phyloP scores from a whole-genome alignment of 1,140 invertebrate species.

The Oedothorax gibbosus region DNA sequence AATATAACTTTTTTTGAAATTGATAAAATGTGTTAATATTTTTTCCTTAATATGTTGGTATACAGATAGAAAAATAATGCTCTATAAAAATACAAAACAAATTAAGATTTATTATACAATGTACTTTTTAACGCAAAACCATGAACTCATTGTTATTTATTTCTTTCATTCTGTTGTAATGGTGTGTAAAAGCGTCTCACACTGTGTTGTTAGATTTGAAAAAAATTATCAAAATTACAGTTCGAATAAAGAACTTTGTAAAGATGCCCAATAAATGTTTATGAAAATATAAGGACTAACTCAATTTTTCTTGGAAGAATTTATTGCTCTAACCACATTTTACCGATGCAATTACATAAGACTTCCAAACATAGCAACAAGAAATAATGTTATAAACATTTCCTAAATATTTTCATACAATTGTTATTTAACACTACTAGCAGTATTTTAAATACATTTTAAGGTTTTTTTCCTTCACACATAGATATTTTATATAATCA shows the following conservation, averaged over 20 bases:
- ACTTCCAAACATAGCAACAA: conserved; percentile 51
- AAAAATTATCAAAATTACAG: neutral
- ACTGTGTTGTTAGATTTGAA: neutral
- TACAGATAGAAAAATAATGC: too few relatives aligned
- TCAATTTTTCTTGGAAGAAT: conserved; percentile 41
- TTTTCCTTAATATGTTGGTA: too few relatives aligned
- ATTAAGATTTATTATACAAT: too few relatives aligned
- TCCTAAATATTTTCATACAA: conserved; percentile 43
- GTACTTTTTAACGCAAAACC: too few relatives aligned
- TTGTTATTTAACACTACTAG: conserved; percentile 16
- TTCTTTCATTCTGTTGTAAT: too few relatives aligned
- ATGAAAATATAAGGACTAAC: too few relatives aligned
- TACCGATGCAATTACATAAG: conserved; percentile 32
- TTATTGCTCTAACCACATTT: conserved; percentile 56
- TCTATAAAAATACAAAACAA: too few relatives aligned
- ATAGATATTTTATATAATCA: conserved; percentile 42
- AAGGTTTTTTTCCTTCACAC: conserved; percentile 33
- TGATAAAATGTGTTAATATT: too few relatives aligned
- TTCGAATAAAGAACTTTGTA: neutral
- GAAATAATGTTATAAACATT: conserved; percentile 50
- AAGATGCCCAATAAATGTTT: neutral
- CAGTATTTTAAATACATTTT: conserved; percentile 35
- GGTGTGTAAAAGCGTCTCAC: neutral
- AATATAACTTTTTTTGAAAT: too few relatives aligned
- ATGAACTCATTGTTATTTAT: too few relatives aligned